Base-by-base conservation (phyloP, 2,113 vertebrate species). In the Oxyruncus cristatus region DNA sequence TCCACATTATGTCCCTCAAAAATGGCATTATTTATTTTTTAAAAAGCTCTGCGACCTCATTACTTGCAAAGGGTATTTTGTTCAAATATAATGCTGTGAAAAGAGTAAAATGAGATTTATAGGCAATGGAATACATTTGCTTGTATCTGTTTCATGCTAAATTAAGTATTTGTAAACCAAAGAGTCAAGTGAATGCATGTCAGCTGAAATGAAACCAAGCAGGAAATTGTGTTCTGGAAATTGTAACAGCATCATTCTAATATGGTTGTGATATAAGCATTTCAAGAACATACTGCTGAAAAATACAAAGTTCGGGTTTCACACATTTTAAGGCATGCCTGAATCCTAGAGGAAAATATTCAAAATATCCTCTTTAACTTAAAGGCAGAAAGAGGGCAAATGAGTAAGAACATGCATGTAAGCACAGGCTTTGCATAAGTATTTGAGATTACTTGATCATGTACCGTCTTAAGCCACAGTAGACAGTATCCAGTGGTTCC, bases 91-190 rank as follows among this genome's bases (percentile, higher is more conserved):
- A 89, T 30, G 20, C 32, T 73, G 26, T 17, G 26, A 71, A 75
- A 77, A 65, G 56, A 75, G 28, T 52, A 87, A 89, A 95, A 75
- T 72, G 39, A 49, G 42, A 83, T 94, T 88, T 50, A 83, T 3
- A 88, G 21, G n/a, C 58, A 88, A 88, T 77, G 59, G 30, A 88
- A 92, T 68, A 80, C 8, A 8, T 67, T 90, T 90, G 17, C 35
- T 88, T 55, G 5, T 72, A 80, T 47, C 27, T 77, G 50, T 85
- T 83, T 93, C 50, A 95, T 67, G 75, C 92, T 90, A 85, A 92
- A 83, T 71, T 56, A 82, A 85, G 47, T 89, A 92, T 83, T 44
- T 90, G 55, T 82, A 93, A 94, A 96, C 62, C 39, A 79, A 93
- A 93, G 2, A 42, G 53, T 78, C 75, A 83, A 62, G 42, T 92